phyloP scores from a whole-genome alignment of 2,113 vertebrate species.

The Petrocephalus microphthalmus region DNA sequence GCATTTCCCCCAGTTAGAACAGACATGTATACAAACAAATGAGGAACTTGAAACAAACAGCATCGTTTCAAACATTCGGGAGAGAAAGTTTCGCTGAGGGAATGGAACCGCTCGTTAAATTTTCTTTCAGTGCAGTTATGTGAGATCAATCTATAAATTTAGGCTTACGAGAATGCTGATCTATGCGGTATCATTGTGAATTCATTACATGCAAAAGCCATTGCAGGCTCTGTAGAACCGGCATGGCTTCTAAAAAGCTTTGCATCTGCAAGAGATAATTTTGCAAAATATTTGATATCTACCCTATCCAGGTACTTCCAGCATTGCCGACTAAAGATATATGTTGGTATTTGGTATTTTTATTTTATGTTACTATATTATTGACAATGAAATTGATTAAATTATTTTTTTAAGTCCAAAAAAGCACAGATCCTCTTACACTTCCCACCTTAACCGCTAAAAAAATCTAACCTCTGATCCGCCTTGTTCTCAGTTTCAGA shows the following conservation, averaged over 20 bases:
- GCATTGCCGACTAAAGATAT: too few species aligned
- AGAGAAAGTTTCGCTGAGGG: background rate
- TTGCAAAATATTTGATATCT: background rate
- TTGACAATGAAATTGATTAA: too few species aligned
- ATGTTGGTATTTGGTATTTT: too few species aligned
- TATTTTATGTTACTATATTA: too few species aligned
- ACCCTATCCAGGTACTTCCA: too few species aligned
- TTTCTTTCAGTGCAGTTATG: constrained; percentile 18
- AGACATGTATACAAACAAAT: constrained; percentile 1
- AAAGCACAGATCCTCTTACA: too few species aligned
- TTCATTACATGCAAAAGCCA: background rate
- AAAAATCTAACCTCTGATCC: too few species aligned
- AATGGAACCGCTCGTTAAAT: background rate
- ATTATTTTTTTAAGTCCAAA: too few species aligned
- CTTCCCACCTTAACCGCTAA: too few species aligned
- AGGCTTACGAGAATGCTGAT: background rate
- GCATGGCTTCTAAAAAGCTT: background rate
- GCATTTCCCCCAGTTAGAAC: background rate
- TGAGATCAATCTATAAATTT: background rate
- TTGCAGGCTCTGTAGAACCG: too few species aligned
- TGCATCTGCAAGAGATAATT: background rate
- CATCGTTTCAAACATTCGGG: background rate
- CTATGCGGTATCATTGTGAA: background rate
- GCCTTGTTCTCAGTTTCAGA: background rate
- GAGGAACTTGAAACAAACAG: background rate